Evolutionary conservation across 2,888 invertebrate species (phyloP).

Genomic region (Oxystoma pomonae): DNA sequence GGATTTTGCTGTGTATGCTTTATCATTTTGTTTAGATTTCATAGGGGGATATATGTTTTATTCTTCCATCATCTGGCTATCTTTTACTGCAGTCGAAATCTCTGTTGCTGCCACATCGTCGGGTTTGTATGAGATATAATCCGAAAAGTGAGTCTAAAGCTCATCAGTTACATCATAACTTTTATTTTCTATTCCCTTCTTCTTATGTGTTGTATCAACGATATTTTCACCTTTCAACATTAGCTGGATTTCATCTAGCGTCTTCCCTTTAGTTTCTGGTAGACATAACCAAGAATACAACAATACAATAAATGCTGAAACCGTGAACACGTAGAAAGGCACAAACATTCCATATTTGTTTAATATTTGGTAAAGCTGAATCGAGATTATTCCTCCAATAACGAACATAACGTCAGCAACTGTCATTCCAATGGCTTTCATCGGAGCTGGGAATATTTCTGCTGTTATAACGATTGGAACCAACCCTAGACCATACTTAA

Average conservation of each 20-base stretch:
- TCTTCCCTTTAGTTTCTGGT: conserved; percentile 43
- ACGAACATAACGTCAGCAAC: conserved; percentile 42
- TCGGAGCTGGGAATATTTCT: conserved; percentile 43
- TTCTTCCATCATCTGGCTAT: too few relatives aligned
- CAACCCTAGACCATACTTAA: conserved; percentile 43
- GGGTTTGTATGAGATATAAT: too few relatives aligned
- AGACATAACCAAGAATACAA: conserved; percentile 37
- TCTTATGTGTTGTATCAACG: background rate
- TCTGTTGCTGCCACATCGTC: too few relatives aligned
- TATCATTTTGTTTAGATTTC: too few relatives aligned
- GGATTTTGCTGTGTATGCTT: too few relatives aligned
- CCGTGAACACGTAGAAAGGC: conserved; percentile 41
- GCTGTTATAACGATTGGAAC: conserved; percentile 44
- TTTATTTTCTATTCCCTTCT: background rate
- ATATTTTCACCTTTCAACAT: conserved; percentile 37
- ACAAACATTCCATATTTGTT: conserved; percentile 37
- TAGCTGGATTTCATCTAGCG: conserved; percentile 42
- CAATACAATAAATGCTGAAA: conserved; percentile 36
- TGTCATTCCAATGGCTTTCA: conserved; percentile 45
- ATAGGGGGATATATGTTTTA: too few relatives aligned
- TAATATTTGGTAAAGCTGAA: conserved; percentile 39
- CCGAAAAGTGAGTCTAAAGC: background rate
- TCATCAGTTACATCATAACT: background rate
- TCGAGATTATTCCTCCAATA: conserved; percentile 36
- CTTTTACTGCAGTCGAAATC: too few relatives aligned